Evolutionary conservation across 64 coral and sea anemone genomes (phyloP).

Genomic region (Stichodactyla helianthus): DNA sequence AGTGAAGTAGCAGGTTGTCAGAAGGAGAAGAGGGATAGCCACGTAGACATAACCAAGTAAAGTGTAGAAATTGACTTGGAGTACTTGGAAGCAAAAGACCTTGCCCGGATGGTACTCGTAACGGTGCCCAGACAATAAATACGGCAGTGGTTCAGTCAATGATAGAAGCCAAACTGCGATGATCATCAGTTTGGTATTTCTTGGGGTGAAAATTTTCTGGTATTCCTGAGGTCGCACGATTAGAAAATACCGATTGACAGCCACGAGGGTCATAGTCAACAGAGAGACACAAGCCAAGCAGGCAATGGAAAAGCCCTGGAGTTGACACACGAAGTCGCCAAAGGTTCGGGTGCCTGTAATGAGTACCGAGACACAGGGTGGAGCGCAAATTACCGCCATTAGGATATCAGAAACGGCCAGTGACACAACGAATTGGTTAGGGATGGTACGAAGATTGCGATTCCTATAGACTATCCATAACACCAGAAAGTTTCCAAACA

Average conservation of each 20-base stretch:
- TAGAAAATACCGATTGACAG: slow-evolving; percentile 60
- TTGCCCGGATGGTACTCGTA: slow-evolving; percentile 63
- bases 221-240: slow-evolving; percentile 58
- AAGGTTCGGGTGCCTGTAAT: slow-evolving; percentile 35
- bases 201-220: slow-evolving; percentile 41
- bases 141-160: slow-evolving; percentile 36
- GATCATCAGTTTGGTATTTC: slow-evolving; percentile 40
- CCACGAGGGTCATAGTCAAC: slow-evolving; percentile 51
- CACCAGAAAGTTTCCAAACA: slow-evolving; percentile 45
- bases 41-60: slow-evolving; percentile 52
- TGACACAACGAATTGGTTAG: slow-evolving; percentile 54
- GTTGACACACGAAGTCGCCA: slow-evolving; percentile 54
- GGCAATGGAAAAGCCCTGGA: slow-evolving; percentile 49
- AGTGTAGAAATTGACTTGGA: slow-evolving; percentile 55
- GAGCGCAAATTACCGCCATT: slow-evolving; percentile 51
- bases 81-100: slow-evolving; percentile 62
- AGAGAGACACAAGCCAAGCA: slow-evolving; percentile 52
- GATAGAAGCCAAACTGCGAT: slow-evolving; percentile 40
- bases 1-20: slow-evolving; percentile 43
- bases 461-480: slow-evolving; percentile 63
- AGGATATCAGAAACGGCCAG: slow-evolving; percentile 43
- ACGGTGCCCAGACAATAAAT: slow-evolving; percentile 43
- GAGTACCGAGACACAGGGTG: slow-evolving; percentile 54
- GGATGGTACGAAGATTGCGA: slow-evolving; percentile 51
- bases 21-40: slow-evolving; percentile 27